Evolutionary conservation across 2,888 invertebrate species (phyloP), one percentile per base, ranked within the genome.

Genomic region (Hypercompe scribonia): DNA sequence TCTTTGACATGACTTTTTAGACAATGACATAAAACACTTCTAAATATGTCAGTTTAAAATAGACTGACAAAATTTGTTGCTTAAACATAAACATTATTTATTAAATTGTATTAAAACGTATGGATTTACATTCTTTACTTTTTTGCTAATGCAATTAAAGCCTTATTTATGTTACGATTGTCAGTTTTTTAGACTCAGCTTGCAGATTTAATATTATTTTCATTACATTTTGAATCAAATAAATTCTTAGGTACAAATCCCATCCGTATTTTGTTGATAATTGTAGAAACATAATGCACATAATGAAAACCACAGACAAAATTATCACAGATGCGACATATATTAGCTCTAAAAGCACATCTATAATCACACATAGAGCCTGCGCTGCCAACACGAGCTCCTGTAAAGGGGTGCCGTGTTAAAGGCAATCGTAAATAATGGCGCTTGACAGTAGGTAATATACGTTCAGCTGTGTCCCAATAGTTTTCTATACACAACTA

Each of bases 361-460:
- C 24, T 21, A 54, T 28, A 68, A 42, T 15, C n/a, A 33, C 18
- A 63, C 39, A 31, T 39, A 65, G 61, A 63, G 65, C 15, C 15
- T 70, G 66, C 28, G 68, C 70, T 70, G 42, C 68, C 63, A 54
- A 74, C 61, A 67, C 67, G 36, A 68, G 58, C 61, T 42, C 64
- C 34, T 67, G 67, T 71, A 74, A 71, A 71, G 71, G 63, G 68
- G 39, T 28, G 78, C 80, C 61, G 74, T 77, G 84, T 85, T 78
- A 84, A 84, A 85, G 84, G 82, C 76, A 76, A 79, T 84, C 88
- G 87, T 90, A 90, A 90, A 89, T 89, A 90, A 87, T 80, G 73
- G 65, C 68, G 80, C 82, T 87, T 89, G 89, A 89, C 88, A 88
- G 83, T 77, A 78, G 75, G 84, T 85, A 84, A 86, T 86, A 84